Base-by-base conservation (phyloP, 2,888 invertebrate genomes). In the Oxystoma pomonae region DNA sequence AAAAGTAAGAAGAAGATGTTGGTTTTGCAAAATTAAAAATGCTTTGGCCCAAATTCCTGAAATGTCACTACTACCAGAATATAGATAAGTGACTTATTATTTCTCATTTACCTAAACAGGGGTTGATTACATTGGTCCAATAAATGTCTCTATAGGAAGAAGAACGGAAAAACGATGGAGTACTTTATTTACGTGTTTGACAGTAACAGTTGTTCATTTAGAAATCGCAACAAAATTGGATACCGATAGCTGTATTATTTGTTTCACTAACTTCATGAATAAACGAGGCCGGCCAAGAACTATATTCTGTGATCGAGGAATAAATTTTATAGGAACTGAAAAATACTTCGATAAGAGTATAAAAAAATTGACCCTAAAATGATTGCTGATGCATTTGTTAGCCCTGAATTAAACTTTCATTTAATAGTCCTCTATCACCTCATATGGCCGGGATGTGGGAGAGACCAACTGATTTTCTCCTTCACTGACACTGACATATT, bases 51-150 rank as follows among this genome's bases (percentile, higher is more conserved):
- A 1, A 20, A 18, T 17, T 18, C 64, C 61, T 1, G 64, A 64
- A 58, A 64, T 64, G 56, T 64, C 64, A 18, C 59, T 59, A 0
- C 51, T 65, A 50, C 65, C 56, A 12, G 51, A 22, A 16, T 65
- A 55, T 21, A 3, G 64, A 22, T 51, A 61, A 49, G 52, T 52
- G 9, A 2, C 56, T 20, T 65, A 20, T 55, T 21, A 19, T 3
- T 20, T 49, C 16, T 53, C 66, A 51, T 66, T 64, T 20, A 61
- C 57, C 20, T 58, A 53, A n/a, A 59, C 60, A 17, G 64, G 60
- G 12, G 51, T 66, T 5, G 66, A 66, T 52, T 66, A 35, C 22
- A 64, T 62, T 58, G 64, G 66, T 1, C 64, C 66, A 49, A 61
- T 66, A 16, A 35, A 20, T 50, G 62, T 64, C 17, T 22, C 18